These are phyloP conservation scores for Montipora efflorescens DNA, from an alignment of 64 coral and sea anemone species.

Conservation along the genomic window DNA sequence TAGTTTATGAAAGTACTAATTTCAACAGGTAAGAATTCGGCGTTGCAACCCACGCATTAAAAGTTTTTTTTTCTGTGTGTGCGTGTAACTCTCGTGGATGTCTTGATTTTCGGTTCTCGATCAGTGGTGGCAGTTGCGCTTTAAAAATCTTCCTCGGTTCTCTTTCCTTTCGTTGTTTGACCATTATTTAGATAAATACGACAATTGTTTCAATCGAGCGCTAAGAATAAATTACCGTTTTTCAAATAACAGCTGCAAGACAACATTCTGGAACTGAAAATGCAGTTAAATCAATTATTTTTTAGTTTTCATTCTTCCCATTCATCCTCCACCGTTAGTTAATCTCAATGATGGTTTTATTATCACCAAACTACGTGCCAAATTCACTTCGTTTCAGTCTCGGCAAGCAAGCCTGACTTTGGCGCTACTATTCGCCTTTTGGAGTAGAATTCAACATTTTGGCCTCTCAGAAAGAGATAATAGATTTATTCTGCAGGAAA, in stretches of 20 bases:
- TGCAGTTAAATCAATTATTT: conserved; percentile 3
- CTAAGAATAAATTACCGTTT: conserved; percentile 10
- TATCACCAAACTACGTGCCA: neutral
- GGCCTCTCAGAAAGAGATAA: conserved; percentile 17
- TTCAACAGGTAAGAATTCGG: conserved; percentile 51
- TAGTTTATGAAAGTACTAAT: conserved; percentile 46
- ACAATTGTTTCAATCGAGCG: no score
- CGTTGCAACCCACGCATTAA: neutral
- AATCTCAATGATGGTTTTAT: no score
- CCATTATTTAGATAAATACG: no score
- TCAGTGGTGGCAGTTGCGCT: neutral
- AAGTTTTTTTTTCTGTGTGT: no score
- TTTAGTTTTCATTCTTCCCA: no score
- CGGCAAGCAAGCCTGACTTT: neutral
- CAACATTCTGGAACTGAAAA: conserved; percentile 5
- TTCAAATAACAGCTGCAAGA: neutral
- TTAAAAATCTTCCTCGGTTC: neutral
- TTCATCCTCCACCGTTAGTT: neutral
- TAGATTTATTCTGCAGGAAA: conserved; percentile 43
- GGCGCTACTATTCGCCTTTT: neutral
- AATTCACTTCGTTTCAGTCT: neutral
- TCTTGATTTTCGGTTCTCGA: neutral
- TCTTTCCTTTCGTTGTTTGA: no score
- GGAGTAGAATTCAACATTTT: conserved; percentile 10
- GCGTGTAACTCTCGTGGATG: no score